Evolutionary conservation across 1,140 invertebrate species (phyloP).

Genomic region (Eurosta solidaginis): DNA sequence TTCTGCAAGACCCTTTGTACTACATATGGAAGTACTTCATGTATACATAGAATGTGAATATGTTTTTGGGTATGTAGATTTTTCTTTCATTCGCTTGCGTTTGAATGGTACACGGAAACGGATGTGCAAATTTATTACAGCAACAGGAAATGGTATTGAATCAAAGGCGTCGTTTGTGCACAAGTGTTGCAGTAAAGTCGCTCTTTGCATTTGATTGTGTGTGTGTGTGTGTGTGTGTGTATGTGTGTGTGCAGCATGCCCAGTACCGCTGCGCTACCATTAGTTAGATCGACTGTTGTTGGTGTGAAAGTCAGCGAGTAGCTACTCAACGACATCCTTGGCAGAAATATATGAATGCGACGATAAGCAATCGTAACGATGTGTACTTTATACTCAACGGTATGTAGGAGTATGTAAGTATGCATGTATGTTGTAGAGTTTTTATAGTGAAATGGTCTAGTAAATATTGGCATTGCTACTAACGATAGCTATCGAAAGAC

Average conservation of each 20-base stretch:
- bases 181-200: slow-evolving; percentile 23
- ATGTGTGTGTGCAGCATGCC: background rate
- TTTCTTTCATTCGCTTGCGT: background rate
- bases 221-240: background rate
- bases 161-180: slow-evolving; percentile 28
- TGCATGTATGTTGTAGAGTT: background rate
- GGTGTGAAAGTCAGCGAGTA: background rate
- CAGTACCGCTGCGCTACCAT: too few species aligned
- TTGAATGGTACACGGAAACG: slow-evolving; percentile 17
- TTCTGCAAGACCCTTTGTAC: too few species aligned
- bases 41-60: background rate
- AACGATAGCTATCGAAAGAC: slow-evolving; percentile 48
- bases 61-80: background rate
- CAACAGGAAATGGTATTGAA: slow-evolving; percentile 31
- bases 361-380: background rate
- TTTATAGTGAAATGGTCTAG: background rate
- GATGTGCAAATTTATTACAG: slow-evolving; percentile 30
- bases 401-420: background rate
- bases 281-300: background rate
- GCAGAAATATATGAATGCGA: background rate
- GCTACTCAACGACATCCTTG: background rate
- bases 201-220: background rate
- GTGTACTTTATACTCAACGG: background rate
- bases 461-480: background rate
- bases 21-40: too few species aligned